Evolutionary conservation across 2,113 vertebrate genomes (phyloP), one percentile per base, ranked within the genome.

Genomic region (Phoxinus phoxinus): DNA sequence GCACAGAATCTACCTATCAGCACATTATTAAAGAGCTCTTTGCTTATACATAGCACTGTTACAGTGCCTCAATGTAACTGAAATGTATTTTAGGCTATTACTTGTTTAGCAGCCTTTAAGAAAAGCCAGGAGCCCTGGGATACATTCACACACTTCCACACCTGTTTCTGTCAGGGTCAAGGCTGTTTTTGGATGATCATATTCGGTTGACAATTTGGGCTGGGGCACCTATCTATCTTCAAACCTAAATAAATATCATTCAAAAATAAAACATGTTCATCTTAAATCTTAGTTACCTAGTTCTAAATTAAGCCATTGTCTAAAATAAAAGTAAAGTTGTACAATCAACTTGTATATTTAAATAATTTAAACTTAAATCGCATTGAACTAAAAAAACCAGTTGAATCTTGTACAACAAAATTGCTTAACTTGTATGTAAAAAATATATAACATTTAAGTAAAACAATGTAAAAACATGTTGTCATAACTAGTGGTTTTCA

Each of bases 111-210:
- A 79, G 51, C 56, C 32, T 59, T 44, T 41, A 61, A 61, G 35
- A 79, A 79, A 61, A 41, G 56, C 3, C 53, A 35, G 56, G 76
- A 79, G 53, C 53, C 23, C 32, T 15, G 30, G 12, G 56, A 79
- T 79, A 41, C 74, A 35, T 35, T 35, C 51, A 58, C 48, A 53
- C 32, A 58, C 27, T 23, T 27, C 37, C 15, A 30, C 58, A 80
- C 58, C 78, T 65, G 35, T 63, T 80, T 44, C n/a, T 65, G n/a
- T 46, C 58, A 80, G 78, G 78, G 37, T 65, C 58, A 46, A 44
- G 15, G 58, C n/a, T 80, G 78, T 63, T 63, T 63, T 63, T 46
- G n/a, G 23, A 80, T 13, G 35, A 77, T 77, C 17, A 32, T 32
- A 77, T 51, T 9, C 8, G 53, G 27, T 27, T n/a, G 41, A 59